Evolutionary conservation across 2,888 invertebrate genomes (phyloP).

Genomic region (Lasioglossum villosulum): DNA sequence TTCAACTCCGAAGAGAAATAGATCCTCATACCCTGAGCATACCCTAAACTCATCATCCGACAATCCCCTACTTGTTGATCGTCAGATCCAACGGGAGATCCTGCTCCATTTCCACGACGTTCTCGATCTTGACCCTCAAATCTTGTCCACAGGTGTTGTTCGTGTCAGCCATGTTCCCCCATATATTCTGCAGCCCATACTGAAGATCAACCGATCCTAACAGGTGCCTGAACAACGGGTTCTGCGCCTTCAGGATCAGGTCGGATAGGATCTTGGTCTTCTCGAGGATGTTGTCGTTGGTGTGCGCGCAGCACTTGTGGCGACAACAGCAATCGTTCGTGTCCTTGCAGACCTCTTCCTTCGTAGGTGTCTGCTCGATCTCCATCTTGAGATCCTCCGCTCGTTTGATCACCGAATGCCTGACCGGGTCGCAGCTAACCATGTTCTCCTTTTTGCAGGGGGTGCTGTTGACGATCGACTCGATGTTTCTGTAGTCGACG

Average conservation of each 20-base stretch:
- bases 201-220: conserved; percentile 80
- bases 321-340: conserved; percentile 79
- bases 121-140: conserved; percentile 84
- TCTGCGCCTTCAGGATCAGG: conserved; percentile 80
- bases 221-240: conserved; percentile 80
- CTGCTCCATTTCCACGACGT: conserved; percentile 82
- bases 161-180: conserved; percentile 76
- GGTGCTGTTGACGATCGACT: conserved; percentile 81
- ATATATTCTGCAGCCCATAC: conserved; percentile 81
- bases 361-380: conserved; percentile 64
- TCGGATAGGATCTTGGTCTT: conserved; percentile 83
- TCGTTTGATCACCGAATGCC: conserved; percentile 82
- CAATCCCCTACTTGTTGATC: conserved; percentile 77
- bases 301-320: conserved; percentile 82
- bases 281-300: conserved; percentile 78
- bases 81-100: conserved; percentile 84
- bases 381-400: conserved; percentile 80
- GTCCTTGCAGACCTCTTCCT: conserved; percentile 54
- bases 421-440: conserved; percentile 71
- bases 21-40: not conserved
- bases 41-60: too few relatives aligned
- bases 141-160: conserved; percentile 80
- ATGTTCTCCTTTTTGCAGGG: conserved; percentile 77
- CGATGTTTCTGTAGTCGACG: conserved; percentile 83
- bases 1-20: not conserved